Conservation (phyloP, 2,113 vertebrate genomes). For the Centropus unirufus region DNA sequence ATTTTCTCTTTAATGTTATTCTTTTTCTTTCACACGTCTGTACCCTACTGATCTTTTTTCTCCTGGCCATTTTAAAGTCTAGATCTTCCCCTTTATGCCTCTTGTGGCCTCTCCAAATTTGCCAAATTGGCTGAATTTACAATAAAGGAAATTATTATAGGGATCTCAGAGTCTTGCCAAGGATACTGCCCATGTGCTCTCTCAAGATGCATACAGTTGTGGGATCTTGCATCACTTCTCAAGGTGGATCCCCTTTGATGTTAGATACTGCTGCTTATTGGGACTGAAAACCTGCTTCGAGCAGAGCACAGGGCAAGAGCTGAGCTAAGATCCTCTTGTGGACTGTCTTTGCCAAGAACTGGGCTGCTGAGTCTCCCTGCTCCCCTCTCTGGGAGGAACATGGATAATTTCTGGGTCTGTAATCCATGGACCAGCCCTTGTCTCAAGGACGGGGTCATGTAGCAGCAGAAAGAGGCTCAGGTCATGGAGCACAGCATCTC, state of each 20-base stretch:
- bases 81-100: neutral
- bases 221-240: neutral
- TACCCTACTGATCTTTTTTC: neutral
- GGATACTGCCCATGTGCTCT: neutral
- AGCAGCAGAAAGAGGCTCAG: neutral
- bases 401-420: neutral
- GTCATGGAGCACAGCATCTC: neutral
- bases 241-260: neutral
- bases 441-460: rapidly evolving
- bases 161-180: neutral
- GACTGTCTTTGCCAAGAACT: neutral
- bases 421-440: neutral
- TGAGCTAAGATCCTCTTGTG: neutral
- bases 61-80: neutral
- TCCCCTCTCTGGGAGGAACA: neutral
- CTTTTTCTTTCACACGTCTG: neutral
- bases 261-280: neutral
- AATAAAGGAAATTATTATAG: neutral
- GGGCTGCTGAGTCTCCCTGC: neutral
- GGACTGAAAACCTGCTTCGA: neutral
- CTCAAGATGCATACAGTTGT: rapidly evolving
- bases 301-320: neutral
- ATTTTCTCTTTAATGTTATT: neutral
- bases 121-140: neutral
- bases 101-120: neutral